Base-by-base conservation (phyloP, 2,888 invertebrate species). In the Philereme vetulata region DNA sequence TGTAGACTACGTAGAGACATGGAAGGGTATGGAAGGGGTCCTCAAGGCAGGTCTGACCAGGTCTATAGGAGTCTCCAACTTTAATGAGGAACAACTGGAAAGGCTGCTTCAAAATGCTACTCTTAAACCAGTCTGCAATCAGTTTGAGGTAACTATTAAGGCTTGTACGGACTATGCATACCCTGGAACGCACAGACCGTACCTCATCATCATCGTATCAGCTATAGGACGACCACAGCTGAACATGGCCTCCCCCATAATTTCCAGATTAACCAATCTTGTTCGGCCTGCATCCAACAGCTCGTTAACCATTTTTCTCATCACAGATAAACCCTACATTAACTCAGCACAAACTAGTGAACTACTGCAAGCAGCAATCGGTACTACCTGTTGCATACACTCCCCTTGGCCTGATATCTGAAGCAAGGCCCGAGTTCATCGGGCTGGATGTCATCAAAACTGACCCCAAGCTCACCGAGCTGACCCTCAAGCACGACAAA, bases 21-120 rank as follows among this genome's bases (percentile, higher is more conserved):
- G 96, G 95, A 89, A 92, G 76, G 96, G 93, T 9, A 94, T 97
- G 95, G 97, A 97, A 81, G 93, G 95, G 69, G 93, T 94, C 47
- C 91, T 95, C 1, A 87, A 93, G 32, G 80, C 91, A 33, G 96
- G 96, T 0, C 84, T 96, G 0, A 86, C 94, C 0, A 94, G 93
- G 72, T 93, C 94, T 52, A 96, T 97, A 60, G 97, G 97, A 0
- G 85, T 97, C 0, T 96, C 96, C 34, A 97, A 97, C 84, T 97
- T 97, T 78, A 97, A 95, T 75, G 93, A 93, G 49, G 85, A 94
- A 60, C 97, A 97, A 77, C 85, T 97, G 4, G 89, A 93, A 44
- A 88, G 95, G 10, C 67, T 97, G 42, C 64, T 96, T 7, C 82
- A 93, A 9, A 70, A 64, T 49, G 93, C 94, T 7, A 88, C 79